phyloP scores from a whole-genome alignment of 1,140 invertebrate genomes.

The Medauroidea extradentata region DNA sequence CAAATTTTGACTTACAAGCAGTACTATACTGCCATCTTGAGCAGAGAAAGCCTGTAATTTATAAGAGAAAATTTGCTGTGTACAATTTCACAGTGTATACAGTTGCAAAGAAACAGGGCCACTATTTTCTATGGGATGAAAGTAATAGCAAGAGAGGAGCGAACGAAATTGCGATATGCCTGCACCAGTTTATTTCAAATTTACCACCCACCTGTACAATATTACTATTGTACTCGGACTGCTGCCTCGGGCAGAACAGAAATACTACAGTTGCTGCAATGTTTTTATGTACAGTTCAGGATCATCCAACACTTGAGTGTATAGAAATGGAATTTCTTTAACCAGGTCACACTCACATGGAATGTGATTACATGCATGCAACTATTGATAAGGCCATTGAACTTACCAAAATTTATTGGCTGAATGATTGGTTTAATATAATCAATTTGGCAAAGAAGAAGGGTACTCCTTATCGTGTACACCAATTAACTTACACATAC shows the following conservation, averaged over 20 bases:
- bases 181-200: background rate
- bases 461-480: background rate
- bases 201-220: background rate
- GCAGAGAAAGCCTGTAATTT: too few relatives aligned
- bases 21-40: too few relatives aligned
- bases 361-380: slow-evolving; percentile 22
- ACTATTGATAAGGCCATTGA: slow-evolving; percentile 17
- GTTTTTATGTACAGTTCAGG: background rate
- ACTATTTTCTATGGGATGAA: too few relatives aligned
- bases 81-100: too few relatives aligned
- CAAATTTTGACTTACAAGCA: too few relatives aligned
- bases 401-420: background rate
- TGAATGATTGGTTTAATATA: slow-evolving; percentile 1
- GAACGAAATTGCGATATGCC: too few relatives aligned
- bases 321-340: slow-evolving; percentile 23
- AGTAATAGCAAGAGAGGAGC: too few relatives aligned
- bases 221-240: slow-evolving; percentile 3
- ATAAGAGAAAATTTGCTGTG: too few relatives aligned
- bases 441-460: background rate
- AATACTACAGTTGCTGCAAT: background rate
- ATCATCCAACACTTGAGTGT: slow-evolving; percentile 11
- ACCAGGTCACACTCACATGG: slow-evolving; percentile 24
- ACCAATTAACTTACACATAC: background rate
- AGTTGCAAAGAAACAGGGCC: too few relatives aligned
- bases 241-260: slow-evolving; percentile 2